Conservation (phyloP, 1,140 invertebrate species). For the Diabrotica virgifera region DNA sequence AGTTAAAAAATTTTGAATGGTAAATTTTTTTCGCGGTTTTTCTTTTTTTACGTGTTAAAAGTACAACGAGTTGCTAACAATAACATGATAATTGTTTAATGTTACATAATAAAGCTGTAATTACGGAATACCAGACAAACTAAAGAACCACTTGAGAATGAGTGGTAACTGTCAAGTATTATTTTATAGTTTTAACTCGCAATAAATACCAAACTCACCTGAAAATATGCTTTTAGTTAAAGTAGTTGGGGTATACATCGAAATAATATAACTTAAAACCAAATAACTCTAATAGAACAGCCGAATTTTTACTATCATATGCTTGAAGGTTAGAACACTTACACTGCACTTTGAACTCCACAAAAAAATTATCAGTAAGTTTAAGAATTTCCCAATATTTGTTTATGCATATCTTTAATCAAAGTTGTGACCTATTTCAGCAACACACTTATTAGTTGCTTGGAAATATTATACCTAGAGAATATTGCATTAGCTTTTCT, state of each 20-base stretch:
- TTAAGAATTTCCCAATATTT: slow-evolving; percentile 7
- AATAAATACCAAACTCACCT: slow-evolving; percentile 32
- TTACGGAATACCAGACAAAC: no score
- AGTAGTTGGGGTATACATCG: slow-evolving; percentile 39
- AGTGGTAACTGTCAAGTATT: no score
- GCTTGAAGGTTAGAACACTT: slow-evolving; percentile 8
- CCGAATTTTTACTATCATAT: not conserved
- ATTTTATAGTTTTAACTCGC: no score
- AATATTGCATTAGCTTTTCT: not conserved
- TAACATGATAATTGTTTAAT: no score
- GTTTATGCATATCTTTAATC: slow-evolving; percentile 9
- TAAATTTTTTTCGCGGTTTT: no score
- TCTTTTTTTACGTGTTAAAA: no score
- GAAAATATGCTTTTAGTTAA: slow-evolving; percentile 38
- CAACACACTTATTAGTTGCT: slow-evolving; percentile 8
- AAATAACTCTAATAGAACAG: slow-evolving; percentile 12
- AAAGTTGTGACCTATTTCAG: slow-evolving; percentile 14
- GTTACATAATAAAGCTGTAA: no score
- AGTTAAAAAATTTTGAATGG: no score
- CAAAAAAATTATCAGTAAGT: slow-evolving; percentile 15
- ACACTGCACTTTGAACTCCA: slow-evolving; percentile 20
- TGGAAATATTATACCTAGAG: not conserved
- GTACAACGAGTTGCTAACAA: no score
- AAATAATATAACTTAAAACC: slow-evolving; percentile 16
- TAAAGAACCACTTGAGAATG: no score